Percentiles rank a stretch among this genome's conserved stretches.
Evolutionary conservation across 2,113 vertebrate genomes (phyloP).

Genomic region (Hyperopisus bebe): DNA sequence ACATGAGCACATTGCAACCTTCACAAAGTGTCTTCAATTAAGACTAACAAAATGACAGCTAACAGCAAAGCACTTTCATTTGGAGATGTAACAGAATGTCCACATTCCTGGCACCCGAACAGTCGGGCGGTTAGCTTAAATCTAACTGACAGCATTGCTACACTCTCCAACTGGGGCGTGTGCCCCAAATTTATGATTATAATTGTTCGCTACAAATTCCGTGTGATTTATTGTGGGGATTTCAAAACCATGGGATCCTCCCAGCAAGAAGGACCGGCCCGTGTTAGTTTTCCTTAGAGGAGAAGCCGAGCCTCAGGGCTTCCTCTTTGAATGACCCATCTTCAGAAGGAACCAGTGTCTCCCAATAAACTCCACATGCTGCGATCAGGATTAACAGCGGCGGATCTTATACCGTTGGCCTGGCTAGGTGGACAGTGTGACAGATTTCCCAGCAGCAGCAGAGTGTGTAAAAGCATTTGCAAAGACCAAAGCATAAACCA

Average conservation of each 20-base stretch:
- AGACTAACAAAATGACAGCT: background rate
- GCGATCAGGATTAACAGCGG: background rate
- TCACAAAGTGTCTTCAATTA: background rate
- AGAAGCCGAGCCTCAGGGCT: background rate
- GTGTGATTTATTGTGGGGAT: background rate
- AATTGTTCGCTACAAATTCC: background rate
- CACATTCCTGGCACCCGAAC: background rate
- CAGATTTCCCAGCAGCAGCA: background rate
- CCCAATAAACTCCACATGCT: background rate
- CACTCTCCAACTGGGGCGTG: background rate
- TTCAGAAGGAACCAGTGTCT: background rate
- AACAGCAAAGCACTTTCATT: background rate
- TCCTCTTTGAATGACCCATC: background rate
- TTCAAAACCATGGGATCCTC: background rate
- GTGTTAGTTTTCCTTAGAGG: background rate
- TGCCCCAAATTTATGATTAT: background rate
- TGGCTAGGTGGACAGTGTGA: background rate
- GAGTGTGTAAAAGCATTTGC: background rate
- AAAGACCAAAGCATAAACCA: background rate
- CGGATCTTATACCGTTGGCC: background rate
- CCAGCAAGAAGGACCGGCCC: background rate
- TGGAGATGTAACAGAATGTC: background rate
- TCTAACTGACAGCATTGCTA: background rate
- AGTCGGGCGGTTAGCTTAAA: background rate
- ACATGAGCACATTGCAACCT: background rate